These are phyloP conservation scores for Microctenopoma lineatum DNA, from an alignment of 2,797 vertebrate species.

Conservation along the genomic window DNA sequence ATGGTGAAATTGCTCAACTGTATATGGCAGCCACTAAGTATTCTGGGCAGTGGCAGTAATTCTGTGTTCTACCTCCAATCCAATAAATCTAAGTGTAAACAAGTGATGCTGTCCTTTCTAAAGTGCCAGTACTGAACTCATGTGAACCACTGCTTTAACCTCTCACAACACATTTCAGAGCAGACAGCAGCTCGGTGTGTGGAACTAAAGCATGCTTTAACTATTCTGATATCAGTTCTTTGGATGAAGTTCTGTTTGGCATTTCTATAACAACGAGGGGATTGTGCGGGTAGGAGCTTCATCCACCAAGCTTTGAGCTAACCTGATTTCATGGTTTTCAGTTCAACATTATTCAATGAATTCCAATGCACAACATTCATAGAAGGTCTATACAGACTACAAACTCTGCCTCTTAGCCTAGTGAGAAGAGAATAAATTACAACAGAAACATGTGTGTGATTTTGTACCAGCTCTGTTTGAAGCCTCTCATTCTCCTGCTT, in stretches of 20 bases:
- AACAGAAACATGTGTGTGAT: neutral
- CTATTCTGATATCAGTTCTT: slow-evolving; percentile 8
- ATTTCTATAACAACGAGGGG: slow-evolving; percentile 20
- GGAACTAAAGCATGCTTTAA: neutral
- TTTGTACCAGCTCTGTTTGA: slow-evolving; percentile 92
- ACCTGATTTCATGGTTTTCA: slow-evolving; percentile 19
- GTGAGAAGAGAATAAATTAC: slow-evolving; percentile 4
- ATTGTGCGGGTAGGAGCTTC: neutral
- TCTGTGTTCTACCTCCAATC: neutral
- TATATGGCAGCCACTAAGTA: neutral
- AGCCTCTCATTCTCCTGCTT: slow-evolving; percentile 86
- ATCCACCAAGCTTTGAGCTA: slow-evolving; percentile 19
- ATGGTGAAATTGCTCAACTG: neutral
- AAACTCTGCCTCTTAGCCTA: neutral
- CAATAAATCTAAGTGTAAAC: neutral
- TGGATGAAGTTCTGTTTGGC: slow-evolving; percentile 1
- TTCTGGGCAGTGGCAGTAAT: neutral
- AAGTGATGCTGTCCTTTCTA: neutral
- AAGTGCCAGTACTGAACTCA: neutral
- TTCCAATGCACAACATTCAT: slow-evolving; percentile 2
- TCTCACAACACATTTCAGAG: too few species aligned
- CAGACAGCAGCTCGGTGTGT: too few species aligned
- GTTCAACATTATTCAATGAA: slow-evolving; percentile 3
- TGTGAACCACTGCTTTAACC: too few species aligned
- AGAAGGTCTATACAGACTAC: neutral